Percentiles rank a stretch among this genome's conserved stretches.
Evolutionary conservation across 2,797 vertebrate species (phyloP).

Genomic region (Pangasius larnaudii): DNA sequence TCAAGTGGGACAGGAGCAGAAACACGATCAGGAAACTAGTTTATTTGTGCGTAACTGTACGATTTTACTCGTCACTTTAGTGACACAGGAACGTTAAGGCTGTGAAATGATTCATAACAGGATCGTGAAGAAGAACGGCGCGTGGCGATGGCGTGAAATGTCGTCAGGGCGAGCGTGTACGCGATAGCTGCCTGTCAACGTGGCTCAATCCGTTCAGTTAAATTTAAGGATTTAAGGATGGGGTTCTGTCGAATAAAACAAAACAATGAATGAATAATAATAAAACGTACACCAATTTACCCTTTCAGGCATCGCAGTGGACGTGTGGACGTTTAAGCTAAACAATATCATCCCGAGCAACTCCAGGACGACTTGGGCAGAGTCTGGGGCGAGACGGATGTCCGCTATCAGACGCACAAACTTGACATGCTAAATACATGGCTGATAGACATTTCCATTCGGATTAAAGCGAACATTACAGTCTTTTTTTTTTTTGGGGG

Average conservation of each 20-base stretch:
- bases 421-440: background rate
- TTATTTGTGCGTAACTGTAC: background rate
- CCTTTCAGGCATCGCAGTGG: background rate
- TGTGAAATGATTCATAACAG: background rate
- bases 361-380: background rate
- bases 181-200: background rate
- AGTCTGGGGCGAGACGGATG: background rate
- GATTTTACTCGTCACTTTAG: background rate
- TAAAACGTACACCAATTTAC: background rate
- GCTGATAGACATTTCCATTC: background rate
- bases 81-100: background rate
- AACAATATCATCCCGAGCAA: background rate
- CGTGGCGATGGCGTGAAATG: background rate
- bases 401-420: background rate
- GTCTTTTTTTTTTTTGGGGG: no score
- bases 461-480: background rate
- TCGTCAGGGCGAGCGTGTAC: background rate
- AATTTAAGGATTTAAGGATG: background rate
- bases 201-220: background rate
- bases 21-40: background rate
- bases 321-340: background rate
- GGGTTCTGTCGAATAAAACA: background rate
- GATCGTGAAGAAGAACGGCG: no score
- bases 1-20: constrained; percentile 30
- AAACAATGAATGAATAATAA: background rate